Evolutionary conservation across 1,140 invertebrate genomes (phyloP).

Genomic region (Planococcus citri): DNA sequence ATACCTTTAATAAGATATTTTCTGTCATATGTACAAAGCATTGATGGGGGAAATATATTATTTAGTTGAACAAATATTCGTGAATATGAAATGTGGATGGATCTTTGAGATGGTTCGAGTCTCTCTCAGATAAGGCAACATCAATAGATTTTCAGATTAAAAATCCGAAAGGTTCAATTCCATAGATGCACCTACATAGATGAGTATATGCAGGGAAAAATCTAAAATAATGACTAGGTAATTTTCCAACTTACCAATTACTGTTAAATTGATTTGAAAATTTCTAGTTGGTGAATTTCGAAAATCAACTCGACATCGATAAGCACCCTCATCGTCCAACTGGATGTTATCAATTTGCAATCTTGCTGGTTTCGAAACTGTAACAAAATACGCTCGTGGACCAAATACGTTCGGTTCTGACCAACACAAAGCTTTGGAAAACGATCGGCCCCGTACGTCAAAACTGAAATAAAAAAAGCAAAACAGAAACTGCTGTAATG

Average conservation of each 20-base stretch:
- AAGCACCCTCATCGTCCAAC: conserved; percentile 68
- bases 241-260: conserved; percentile 67
- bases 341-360: conserved; percentile 62
- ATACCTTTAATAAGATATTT: too few species aligned
- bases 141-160: too few species aligned
- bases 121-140: too few species aligned
- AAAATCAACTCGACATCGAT: conserved; percentile 80
- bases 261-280: conserved; percentile 76
- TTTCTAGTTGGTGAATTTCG: conserved; percentile 79
- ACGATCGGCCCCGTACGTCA: conserved; percentile 61
- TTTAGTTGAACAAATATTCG: too few species aligned
- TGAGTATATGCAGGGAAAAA: too few species aligned
- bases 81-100: too few species aligned
- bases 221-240: too few species aligned
- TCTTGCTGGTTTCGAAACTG: conserved; percentile 56
- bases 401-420: conserved; percentile 62
- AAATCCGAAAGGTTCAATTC: too few species aligned
- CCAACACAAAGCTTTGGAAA: conserved; percentile 63
- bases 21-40: too few species aligned
- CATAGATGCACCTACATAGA: too few species aligned
- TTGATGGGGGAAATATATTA: too few species aligned
- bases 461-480: conserved; percentile 50
- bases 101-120: too few species aligned
- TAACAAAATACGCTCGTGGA: conserved; percentile 64
- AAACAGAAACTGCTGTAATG: conserved; percentile 11